phyloP scores from a whole-genome alignment of 2,113 vertebrate species.

The Polypterus senegalus region DNA sequence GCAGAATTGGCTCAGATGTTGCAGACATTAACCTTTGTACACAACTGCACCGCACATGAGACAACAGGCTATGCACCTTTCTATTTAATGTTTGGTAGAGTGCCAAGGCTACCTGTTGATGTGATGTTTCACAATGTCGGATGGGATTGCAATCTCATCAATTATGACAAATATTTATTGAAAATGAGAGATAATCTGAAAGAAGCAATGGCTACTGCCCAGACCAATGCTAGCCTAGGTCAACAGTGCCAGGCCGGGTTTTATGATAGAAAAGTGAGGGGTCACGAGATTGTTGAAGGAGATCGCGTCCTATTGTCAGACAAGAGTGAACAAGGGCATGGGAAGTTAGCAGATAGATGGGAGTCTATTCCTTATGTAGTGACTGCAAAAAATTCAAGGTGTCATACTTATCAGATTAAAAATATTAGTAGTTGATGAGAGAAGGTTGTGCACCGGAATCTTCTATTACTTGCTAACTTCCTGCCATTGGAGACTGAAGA shows the following conservation, averaged over 20 bases:
- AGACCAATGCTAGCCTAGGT: background rate
- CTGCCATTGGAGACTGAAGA: background rate
- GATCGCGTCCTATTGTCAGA: slow-evolving; percentile 7
- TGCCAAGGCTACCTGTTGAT: slow-evolving; percentile 2
- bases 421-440: background rate
- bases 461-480: slow-evolving; percentile 10
- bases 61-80: slow-evolving; percentile 12
- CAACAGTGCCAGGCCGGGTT: background rate
- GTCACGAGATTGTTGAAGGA: background rate
- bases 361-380: slow-evolving; percentile 2
- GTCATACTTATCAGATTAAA: background rate
- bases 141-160: background rate
- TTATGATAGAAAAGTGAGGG: slow-evolving; percentile 8
- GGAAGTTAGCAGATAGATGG: slow-evolving; percentile 9
- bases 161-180: background rate
- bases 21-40: background rate
- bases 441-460: slow-evolving; percentile 7
- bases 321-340: slow-evolving; percentile 1
- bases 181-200: slow-evolving; percentile 1
- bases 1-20: background rate
- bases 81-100: slow-evolving; percentile 12
- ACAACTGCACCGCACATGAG: background rate
- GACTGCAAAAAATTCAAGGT: background rate
- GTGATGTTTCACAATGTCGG: slow-evolving; percentile 9
- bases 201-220: background rate